Evolutionary conservation across 2,113 vertebrate genomes (phyloP).

Genomic region (Cyanoderma ruficeps): DNA sequence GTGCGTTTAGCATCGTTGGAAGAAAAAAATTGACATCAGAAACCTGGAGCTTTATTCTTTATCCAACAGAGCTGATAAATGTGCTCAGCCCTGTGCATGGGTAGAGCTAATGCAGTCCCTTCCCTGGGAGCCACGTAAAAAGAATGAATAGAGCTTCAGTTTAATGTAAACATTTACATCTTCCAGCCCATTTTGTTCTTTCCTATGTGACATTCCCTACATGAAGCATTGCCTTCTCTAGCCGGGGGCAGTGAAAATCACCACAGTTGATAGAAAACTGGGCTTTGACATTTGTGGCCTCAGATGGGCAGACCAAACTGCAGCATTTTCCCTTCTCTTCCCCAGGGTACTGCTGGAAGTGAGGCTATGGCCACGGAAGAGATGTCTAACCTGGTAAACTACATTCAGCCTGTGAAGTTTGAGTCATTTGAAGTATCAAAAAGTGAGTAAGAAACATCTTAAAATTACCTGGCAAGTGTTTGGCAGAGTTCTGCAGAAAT

Average conservation of each 20-base stretch:
- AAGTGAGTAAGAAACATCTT: constrained; percentile 79
- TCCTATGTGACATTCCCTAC: not conserved
- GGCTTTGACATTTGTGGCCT: not conserved
- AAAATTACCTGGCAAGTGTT: not conserved
- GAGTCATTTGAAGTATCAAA: constrained; percentile 92
- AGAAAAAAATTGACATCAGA: not conserved
- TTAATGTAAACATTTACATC: not conserved
- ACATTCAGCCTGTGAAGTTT: constrained; percentile 97
- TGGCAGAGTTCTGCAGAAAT: not conserved
- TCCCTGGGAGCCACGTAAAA: not conserved
- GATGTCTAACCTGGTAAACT: constrained; percentile 98
- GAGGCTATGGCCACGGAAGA: constrained; percentile 96
- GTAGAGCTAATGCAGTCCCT: not conserved
- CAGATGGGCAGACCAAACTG: not conserved
- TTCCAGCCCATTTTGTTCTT: not conserved
- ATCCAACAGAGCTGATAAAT: not conserved
- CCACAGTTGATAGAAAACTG: not conserved
- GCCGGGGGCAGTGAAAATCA: not conserved
- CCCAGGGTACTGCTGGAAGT: constrained; percentile 91
- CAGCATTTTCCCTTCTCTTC: not conserved
- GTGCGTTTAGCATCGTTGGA: not conserved
- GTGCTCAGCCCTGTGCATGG: not conserved
- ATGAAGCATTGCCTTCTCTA: not conserved
- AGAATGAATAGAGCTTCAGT: not conserved
- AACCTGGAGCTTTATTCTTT: not conserved